Evolutionary conservation across 2,888 invertebrate genomes (phyloP).

Genomic region (Epirrhoe tristata): DNA sequence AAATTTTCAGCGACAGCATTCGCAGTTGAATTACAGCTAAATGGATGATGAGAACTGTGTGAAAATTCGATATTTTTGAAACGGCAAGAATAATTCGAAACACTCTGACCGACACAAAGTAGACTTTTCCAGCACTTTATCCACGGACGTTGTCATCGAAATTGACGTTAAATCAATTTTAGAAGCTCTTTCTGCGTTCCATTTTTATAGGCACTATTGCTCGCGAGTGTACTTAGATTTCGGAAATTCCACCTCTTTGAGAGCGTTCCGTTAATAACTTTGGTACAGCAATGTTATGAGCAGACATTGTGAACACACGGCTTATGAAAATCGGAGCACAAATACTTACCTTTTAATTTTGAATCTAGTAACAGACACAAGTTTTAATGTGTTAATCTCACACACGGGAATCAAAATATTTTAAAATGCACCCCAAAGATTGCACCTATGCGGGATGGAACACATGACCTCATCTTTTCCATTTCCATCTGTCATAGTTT

Average conservation of each 20-base stretch:
- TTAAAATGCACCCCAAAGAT: too few relatives aligned
- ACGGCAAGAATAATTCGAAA: background rate
- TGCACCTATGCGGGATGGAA: too few relatives aligned
- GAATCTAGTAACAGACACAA: background rate
- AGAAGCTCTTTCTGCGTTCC: background rate
- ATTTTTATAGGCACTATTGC: constrained; percentile 17
- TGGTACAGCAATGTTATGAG: constrained; percentile 14
- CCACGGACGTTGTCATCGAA: background rate
- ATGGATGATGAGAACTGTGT: too few relatives aligned
- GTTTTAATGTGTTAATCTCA: too few relatives aligned
- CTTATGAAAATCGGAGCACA: constrained; percentile 14
- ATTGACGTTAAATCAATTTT: background rate
- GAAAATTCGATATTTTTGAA: background rate
- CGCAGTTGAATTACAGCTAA: too few relatives aligned
- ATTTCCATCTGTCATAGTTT: too few relatives aligned
- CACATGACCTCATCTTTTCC: too few relatives aligned
- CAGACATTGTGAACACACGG: constrained; percentile 13
- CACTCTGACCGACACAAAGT: background rate
- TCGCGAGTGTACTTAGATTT: constrained; percentile 34
- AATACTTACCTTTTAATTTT: background rate
- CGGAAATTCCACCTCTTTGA: constrained; percentile 31
- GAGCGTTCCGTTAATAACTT: constrained; percentile 26
- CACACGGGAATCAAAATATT: too few relatives aligned
- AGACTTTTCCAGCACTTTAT: background rate
- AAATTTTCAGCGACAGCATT: too few relatives aligned